A percentile compares a stretch with the other conserved stretches of the same genome.
Conservation (phyloP, 92 coral and sea anemone species). For the Plumapathes pennacea region DNA sequence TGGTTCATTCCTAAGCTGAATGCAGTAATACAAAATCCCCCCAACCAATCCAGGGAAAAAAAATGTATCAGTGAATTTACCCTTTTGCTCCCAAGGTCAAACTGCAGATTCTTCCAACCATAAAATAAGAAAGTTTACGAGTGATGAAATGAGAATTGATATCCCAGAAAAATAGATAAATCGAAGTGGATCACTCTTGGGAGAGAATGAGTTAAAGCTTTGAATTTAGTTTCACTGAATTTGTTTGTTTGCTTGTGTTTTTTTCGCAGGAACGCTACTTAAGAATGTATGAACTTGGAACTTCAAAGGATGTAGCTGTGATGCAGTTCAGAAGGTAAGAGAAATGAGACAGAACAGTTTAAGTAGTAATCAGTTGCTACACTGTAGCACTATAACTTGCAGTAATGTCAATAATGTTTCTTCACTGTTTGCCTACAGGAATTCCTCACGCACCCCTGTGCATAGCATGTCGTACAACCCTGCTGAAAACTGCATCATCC, state of each 20-base stretch:
- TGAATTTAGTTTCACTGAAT: no score
- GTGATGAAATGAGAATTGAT: no score
- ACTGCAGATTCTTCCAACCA: no score
- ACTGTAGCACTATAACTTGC: not conserved
- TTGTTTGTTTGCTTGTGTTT: no score
- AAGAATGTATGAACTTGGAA: conserved; percentile 98
- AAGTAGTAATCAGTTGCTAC: not conserved
- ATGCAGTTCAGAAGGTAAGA: conserved; percentile 89
- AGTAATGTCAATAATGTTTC: not conserved
- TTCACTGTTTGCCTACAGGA: conserved; percentile 32
- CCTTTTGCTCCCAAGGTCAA: no score
- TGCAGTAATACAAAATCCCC: no score
- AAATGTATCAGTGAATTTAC: no score
- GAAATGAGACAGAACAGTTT: not conserved
- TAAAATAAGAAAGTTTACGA: no score
- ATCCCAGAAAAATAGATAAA: no score
- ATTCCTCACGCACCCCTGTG: conserved; percentile 90
- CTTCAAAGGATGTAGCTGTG: conserved; percentile 95
- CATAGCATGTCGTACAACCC: conserved; percentile 91
- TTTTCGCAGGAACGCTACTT: conserved; percentile 73
- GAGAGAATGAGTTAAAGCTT: no score
- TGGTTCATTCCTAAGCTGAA: no score
- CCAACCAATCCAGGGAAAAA: not conserved
- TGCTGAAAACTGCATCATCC: conserved; percentile 95
- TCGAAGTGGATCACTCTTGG: no score